phyloP scores from a whole-genome alignment of 2,797 vertebrate species.

The Pristis pectinata region DNA sequence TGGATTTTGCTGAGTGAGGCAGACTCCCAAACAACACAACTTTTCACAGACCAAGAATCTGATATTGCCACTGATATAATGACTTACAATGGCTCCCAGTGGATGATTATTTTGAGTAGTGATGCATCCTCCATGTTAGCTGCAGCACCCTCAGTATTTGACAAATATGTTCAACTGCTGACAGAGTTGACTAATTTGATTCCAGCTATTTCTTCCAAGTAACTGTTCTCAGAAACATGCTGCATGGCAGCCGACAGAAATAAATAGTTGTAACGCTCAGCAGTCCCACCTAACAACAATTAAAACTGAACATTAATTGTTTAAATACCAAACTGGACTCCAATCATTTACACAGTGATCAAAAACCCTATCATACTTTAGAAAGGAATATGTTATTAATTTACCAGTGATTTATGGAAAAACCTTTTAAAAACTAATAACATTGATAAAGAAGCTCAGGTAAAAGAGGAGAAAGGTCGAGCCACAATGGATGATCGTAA shows the following conservation, averaged over 20 bases:
- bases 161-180: neutral
- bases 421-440: neutral
- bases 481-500: neutral
- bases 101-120: neutral
- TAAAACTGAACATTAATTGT: neutral
- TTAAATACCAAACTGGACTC: neutral
- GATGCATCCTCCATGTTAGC: neutral
- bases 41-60: neutral
- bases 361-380: neutral
- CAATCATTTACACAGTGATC: neutral
- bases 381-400: neutral
- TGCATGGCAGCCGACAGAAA: neutral
- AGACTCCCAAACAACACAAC: neutral
- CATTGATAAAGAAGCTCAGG: neutral
- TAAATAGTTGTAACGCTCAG: neutral
- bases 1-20: neutral
- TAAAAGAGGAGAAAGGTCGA: neutral
- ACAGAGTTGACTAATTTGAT: slow-evolving; percentile 19
- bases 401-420: neutral
- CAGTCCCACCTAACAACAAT: neutral
- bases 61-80: neutral
- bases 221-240: too few species aligned
- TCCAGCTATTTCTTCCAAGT: neutral
- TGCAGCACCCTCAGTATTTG: neutral
- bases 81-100: neutral